Percentiles rank a stretch among this genome's conserved stretches.
Evolutionary conservation across 2,888 invertebrate species (phyloP).

Genomic region (Chloroclystis v-ata): DNA sequence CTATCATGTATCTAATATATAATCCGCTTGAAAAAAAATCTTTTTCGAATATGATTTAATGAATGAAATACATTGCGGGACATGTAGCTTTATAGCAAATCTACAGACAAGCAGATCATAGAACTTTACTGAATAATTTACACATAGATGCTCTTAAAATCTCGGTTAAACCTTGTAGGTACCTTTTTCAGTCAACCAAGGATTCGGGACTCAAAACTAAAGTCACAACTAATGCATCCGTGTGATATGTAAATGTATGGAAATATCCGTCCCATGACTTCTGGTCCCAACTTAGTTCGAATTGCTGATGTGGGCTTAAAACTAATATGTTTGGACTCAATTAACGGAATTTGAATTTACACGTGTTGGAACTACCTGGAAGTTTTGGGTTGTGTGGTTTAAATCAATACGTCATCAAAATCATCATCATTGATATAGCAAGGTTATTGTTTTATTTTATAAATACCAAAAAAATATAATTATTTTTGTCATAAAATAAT

Average conservation of each 20-base stretch:
- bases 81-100: too few relatives aligned
- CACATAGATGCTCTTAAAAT: too few relatives aligned
- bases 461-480: too few relatives aligned
- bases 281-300: constrained; percentile 56
- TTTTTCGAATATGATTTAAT: too few relatives aligned
- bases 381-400: constrained; percentile 22
- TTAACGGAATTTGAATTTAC: constrained; percentile 42
- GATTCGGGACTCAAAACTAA: constrained; percentile 10
- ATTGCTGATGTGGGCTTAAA: constrained; percentile 65
- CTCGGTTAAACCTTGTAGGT: too few relatives aligned
- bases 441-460: not conserved
- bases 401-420: not conserved
- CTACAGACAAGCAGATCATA: too few relatives aligned
- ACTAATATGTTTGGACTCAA: constrained; percentile 71
- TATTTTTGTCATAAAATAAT: too few relatives aligned
- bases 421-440: not conserved
- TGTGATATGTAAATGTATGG: constrained; percentile 64
- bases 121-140: too few relatives aligned
- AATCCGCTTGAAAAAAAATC: too few relatives aligned
- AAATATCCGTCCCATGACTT: constrained; percentile 55
- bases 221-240: constrained; percentile 28
- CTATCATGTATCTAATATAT: too few relatives aligned
- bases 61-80: too few relatives aligned
- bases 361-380: constrained; percentile 17
- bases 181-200: constrained; percentile 2